Percentiles rank a stretch among this genome's conserved stretches.
These are phyloP conservation scores for Apamea epomidion DNA, from an alignment of 2,888 invertebrate species.

Conservation along the genomic window DNA sequence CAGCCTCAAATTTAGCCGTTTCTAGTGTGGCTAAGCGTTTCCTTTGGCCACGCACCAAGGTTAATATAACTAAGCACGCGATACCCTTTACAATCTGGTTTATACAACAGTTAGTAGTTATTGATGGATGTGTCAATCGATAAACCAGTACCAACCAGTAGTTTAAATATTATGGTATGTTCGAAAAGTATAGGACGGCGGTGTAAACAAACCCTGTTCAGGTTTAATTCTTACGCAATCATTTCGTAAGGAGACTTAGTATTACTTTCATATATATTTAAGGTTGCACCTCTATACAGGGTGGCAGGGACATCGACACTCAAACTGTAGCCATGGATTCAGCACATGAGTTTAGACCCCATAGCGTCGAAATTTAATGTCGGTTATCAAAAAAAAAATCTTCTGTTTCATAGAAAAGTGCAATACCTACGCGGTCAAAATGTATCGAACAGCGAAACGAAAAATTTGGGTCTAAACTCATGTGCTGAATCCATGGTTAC, in stretches of 20 bases:
- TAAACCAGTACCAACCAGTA: not conserved
- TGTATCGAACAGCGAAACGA: no score
- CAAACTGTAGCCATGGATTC: no score
- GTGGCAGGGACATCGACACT: no score
- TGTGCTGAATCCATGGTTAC: no score
- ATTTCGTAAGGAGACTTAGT: no score
- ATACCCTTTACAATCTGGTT: conserved; percentile 30
- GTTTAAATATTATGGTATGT: not conserved
- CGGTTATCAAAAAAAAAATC: no score
- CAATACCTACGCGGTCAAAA: no score
- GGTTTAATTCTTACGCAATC: not conserved
- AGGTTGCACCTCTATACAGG: not conserved
- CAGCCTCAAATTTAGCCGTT: conserved; percentile 31
- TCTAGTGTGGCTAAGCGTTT: conserved; percentile 52
- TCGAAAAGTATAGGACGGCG: not conserved
- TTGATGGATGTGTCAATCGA: conserved; percentile 20
- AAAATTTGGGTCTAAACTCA: no score
- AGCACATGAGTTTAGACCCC: no score
- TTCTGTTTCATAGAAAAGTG: no score
- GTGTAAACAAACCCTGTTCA: not conserved
- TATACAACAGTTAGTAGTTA: conserved; percentile 15
- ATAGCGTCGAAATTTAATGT: no score
- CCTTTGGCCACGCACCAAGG: conserved; percentile 49
- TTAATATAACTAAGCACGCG: conserved; percentile 59
- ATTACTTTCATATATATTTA: not conserved